Conservation (phyloP, 2,797 vertebrate genomes). For the Danio aesculapii region DNA sequence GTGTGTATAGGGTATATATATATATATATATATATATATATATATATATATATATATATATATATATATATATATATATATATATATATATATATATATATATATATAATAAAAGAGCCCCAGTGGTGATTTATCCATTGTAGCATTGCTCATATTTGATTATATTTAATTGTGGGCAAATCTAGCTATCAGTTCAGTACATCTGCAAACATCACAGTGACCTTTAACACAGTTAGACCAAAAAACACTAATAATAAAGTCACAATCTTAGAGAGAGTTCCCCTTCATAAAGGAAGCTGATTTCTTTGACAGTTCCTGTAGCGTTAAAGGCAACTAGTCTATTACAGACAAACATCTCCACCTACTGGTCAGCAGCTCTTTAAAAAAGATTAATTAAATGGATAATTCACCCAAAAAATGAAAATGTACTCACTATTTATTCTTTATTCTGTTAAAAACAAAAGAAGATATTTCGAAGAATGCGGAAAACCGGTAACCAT, state of each 20-base stretch:
- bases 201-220: not conserved
- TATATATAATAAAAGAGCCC: no score
- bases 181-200: not conserved
- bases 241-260: not conserved
- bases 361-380: not conserved
- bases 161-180: not conserved
- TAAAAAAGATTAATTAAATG: no score
- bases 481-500: no score
- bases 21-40: no score
- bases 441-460: no score
- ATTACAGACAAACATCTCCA: not conserved
- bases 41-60: no score
- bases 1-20: no score
- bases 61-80: no score
- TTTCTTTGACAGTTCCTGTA: not conserved
- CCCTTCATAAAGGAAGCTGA: not conserved
- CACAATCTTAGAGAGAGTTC: not conserved
- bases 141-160: not conserved
- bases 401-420: no score
- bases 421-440: no score
- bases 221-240: not conserved
- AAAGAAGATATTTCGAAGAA: no score
- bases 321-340: not conserved
- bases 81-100: no score
- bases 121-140: not conserved